Base-by-base conservation (phyloP, 2,888 invertebrate species). In the Eucera pruinosa region DNA sequence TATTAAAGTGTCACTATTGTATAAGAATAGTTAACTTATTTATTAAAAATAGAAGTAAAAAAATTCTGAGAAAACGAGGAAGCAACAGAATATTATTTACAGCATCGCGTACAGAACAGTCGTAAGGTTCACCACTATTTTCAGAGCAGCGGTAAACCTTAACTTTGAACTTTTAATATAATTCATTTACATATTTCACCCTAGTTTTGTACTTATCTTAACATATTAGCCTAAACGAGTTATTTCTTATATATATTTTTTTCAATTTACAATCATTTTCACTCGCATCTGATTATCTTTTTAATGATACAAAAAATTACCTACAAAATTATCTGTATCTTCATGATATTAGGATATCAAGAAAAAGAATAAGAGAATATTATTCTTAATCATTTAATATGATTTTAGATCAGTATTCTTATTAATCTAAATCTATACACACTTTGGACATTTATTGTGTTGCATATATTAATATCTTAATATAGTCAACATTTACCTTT, bases 11-110 rank as follows among this genome's bases (percentile, higher is more conserved):
- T 88, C 64, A 54, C 75, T 88, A 86, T 75, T 39, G 75, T 82
- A 85, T 83, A 84, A 82, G 85, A 84, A 82, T 86, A 86, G 58
- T 78, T 78, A 86, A 84, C 83, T 85, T 86, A 85, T 79, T 81
- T 83, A 77, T 81, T 76, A 66, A 83, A 85, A 84, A 78, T 86
- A 81, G 81, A 89, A 88, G 84, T 89, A 89, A 79, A 90, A 82
- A 88, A 85, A 82, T 86, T 71, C 71, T 80, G 75, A 61, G 7
- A 80, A 84, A 81, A 78, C 60, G 50, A 64, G 75, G 77, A 71
- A 77, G 82, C 76, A 83, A 86, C 61, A 64, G 36, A 84, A 84
- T 81, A 82, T 36, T 87, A 89, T 88, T 84, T 88, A 87, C 88
- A 89, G 70, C 78, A 60, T 43, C 47, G 50, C 61, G 55, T 82